phyloP scores from a whole-genome alignment of 2,888 invertebrate genomes.

The Drosophila setosimentum region DNA sequence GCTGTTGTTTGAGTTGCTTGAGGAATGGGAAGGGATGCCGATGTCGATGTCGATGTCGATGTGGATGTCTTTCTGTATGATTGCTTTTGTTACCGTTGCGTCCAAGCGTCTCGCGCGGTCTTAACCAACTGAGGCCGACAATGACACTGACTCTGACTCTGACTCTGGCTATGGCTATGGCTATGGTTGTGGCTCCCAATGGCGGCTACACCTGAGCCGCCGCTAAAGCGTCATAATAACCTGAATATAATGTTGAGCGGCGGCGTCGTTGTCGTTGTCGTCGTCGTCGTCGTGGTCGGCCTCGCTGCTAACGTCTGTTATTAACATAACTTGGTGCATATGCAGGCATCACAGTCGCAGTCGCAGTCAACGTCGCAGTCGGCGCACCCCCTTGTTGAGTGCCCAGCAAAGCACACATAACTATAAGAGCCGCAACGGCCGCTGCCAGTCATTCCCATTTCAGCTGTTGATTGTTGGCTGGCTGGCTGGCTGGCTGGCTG shows the following conservation, averaged over 20 bases:
- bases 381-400: conserved; percentile 34
- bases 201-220: conserved; percentile 44
- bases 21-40: neutral
- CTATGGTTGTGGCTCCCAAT: neutral
- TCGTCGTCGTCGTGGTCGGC: conserved; percentile 37
- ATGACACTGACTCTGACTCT: conserved; percentile 37
- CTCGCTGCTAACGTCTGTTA: conserved; percentile 56
- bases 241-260: conserved; percentile 58
- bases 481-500: too few relatives aligned
- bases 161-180: neutral
- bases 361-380: conserved; percentile 19
- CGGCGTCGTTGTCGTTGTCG: conserved; percentile 42
- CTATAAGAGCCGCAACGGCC: conserved; percentile 47
- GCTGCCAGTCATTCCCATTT: conserved; percentile 39
- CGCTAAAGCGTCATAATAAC: conserved; percentile 78
- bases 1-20: neutral
- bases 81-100: conserved; percentile 41
- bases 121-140: conserved; percentile 67
- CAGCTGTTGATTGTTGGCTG: conserved; percentile 22
- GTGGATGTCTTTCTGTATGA: neutral
- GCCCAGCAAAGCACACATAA: conserved; percentile 18
- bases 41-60: conserved; percentile 3
- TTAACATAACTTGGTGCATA: conserved; percentile 67
- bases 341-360: conserved; percentile 39
- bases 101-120: conserved; percentile 70